These are phyloP conservation scores for Gadus macrocephalus DNA, from an alignment of 2,113 vertebrate genomes.

Conservation along the genomic window DNA sequence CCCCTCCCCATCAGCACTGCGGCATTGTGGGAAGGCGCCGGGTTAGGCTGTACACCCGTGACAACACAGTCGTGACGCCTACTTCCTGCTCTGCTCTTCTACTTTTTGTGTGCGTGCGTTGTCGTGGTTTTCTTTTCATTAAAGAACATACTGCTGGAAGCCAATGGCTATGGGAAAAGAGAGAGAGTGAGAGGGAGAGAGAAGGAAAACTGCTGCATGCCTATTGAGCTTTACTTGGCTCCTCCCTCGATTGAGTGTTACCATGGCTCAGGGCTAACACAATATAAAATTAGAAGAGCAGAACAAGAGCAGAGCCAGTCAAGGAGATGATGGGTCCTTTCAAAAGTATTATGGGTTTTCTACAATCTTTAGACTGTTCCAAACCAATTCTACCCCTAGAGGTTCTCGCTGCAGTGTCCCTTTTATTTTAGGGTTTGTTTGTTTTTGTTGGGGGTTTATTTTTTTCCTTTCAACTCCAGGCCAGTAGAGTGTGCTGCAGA, in stretches of 20 bases:
- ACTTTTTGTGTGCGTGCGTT: conserved; percentile 25
- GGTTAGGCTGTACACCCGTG: not conserved
- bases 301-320: conserved; percentile 16
- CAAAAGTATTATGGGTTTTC: conserved; percentile 49
- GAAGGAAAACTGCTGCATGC: conserved; percentile 63
- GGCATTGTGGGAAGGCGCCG: not conserved
- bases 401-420: conserved; percentile 65
- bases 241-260: conserved; percentile 57
- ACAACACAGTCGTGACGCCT: not conserved
- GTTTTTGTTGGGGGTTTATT: conserved; percentile 5
- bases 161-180: conserved; percentile 31
- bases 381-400: conserved; percentile 44
- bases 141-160: conserved; percentile 57
- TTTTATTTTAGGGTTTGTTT: conserved; percentile 15
- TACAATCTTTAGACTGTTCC: conserved; percentile 65
- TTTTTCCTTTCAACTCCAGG: conserved; percentile 24
- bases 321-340: conserved; percentile 27
- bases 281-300: conserved; percentile 45
- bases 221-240: conserved; percentile 49
- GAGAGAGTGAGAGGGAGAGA: conserved; percentile 27
- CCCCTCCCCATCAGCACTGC: conserved; percentile 25
- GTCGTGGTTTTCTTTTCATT: conserved; percentile 31
- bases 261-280: conserved; percentile 59
- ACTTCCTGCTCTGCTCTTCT: conserved; percentile 7
- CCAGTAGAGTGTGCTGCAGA: conserved; percentile 7